A percentile compares a stretch with the other conserved stretches of the same genome.
Conservation (phyloP, 1,140 invertebrate species). For the Akabosia matsudoensis region DNA sequence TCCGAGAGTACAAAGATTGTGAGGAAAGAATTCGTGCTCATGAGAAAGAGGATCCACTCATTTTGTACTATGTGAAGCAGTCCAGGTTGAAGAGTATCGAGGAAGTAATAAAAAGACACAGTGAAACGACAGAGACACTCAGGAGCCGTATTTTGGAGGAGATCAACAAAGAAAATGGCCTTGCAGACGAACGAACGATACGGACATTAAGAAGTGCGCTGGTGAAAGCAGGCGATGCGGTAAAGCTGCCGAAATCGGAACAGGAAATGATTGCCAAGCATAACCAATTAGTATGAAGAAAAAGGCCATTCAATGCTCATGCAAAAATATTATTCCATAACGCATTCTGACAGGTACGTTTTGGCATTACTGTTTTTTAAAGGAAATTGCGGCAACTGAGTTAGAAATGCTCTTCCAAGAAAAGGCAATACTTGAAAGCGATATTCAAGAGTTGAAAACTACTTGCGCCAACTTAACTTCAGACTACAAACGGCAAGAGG, state of each 20-base stretch:
- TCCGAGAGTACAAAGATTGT: conserved; percentile 27
- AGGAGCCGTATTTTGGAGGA: background rate
- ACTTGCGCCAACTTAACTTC: conserved; percentile 26
- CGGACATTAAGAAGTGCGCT: background rate
- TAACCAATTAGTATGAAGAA: conserved; percentile 35
- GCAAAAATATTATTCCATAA: background rate
- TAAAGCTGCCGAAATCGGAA: conserved; percentile 28
- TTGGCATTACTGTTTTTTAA: background rate
- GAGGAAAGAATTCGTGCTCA: conserved; percentile 31
- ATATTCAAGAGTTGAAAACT: conserved; percentile 30
- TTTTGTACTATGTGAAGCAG: conserved; percentile 43
- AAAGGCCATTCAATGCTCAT: background rate
- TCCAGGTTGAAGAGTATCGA: conserved; percentile 36
- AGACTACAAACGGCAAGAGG: conserved; percentile 37
- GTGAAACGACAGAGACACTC: conserved; percentile 4
- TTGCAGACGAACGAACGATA: background rate
- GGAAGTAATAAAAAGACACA: conserved; percentile 21
- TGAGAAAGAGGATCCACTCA: conserved; percentile 37
- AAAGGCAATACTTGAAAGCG: conserved; percentile 36
- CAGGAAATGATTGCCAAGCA: conserved; percentile 33
- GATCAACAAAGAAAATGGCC: background rate
- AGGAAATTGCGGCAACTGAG: conserved; percentile 43
- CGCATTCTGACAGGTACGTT: background rate
- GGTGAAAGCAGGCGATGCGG: background rate
- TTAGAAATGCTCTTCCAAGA: conserved; percentile 44